Percentiles rank a stretch among this genome's conserved stretches.
These are phyloP conservation scores for Pandemis heparana DNA, from an alignment of 2,888 invertebrate species.

Conservation along the genomic window DNA sequence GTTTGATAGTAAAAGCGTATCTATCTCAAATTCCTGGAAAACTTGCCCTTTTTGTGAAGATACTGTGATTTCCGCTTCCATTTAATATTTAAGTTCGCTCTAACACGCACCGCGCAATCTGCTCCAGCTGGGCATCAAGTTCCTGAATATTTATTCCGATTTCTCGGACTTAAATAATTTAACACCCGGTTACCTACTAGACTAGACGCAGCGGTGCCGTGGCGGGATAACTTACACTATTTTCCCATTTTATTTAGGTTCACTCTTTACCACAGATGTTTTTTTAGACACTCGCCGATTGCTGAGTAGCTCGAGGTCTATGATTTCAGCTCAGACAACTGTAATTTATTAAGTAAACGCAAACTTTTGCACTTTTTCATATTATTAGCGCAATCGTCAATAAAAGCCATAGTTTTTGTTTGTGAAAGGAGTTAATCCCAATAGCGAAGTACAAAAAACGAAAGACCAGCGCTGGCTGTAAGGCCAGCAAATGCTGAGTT, in stretches of 20 bases:
- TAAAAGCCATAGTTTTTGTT: no score
- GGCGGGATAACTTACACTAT: conserved; percentile 9
- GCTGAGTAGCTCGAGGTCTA: background rate
- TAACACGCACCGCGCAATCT: conserved; percentile 63
- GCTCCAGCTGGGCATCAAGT: conserved; percentile 51
- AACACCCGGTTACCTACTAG: conserved; percentile 36
- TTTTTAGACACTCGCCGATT: background rate
- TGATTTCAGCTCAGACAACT: background rate
- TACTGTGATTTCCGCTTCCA: conserved; percentile 59
- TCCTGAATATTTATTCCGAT: conserved; percentile 49
- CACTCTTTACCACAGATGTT: background rate
- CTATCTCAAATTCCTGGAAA: conserved; percentile 38
- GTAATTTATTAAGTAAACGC: no score
- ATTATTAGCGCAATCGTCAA: no score
- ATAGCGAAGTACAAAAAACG: no score
- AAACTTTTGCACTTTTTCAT: no score
- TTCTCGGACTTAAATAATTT: conserved; percentile 41
- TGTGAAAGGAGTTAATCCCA: no score
- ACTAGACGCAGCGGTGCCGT: conserved; percentile 14
- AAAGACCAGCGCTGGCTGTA: no score
- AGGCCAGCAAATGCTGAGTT: no score
- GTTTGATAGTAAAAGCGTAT: background rate
- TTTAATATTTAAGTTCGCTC: conserved; percentile 73
- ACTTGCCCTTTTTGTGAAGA: conserved; percentile 58
- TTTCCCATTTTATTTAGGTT: conserved; percentile 1